Conservation (phyloP, 2,888 invertebrate genomes). For the Drosophila paranaensis region DNA sequence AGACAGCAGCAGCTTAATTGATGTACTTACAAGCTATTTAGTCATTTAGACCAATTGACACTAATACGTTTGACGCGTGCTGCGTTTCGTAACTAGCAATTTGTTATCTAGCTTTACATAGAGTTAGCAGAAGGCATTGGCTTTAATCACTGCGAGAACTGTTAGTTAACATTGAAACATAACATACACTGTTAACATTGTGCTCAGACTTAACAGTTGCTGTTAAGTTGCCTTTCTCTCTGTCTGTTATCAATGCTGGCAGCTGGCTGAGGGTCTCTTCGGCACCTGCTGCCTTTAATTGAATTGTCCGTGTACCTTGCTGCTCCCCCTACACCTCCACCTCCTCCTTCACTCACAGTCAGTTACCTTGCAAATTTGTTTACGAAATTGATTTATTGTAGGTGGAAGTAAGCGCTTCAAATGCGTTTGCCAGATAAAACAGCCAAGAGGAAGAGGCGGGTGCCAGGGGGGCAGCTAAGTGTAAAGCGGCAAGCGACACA, state of each 20-base stretch:
- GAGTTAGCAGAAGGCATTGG: no score
- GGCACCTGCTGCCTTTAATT: conserved; percentile 44
- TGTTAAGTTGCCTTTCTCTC: not conserved
- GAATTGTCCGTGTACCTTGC: conserved; percentile 46
- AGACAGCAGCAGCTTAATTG: no score
- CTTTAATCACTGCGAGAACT: not conserved
- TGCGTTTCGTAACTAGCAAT: no score
- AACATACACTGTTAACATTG: not conserved
- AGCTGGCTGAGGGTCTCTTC: not conserved
- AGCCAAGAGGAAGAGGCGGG: conserved; percentile 3
- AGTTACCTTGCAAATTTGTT: conserved; percentile 42
- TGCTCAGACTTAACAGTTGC: conserved; percentile 3
- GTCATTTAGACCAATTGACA: no score
- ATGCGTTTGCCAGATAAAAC: conserved; percentile 64
- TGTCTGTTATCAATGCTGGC: not conserved
- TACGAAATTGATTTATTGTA: conserved; percentile 67
- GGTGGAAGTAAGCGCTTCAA: conserved; percentile 77
- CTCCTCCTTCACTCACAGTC: not conserved
- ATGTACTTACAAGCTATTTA: no score
- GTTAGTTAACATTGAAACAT: not conserved
- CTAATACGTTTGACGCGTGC: no score
- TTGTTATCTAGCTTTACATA: no score
- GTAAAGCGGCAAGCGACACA: conserved; percentile 43
- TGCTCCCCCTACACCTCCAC: not conserved
- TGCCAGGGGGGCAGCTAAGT: not conserved